Percentiles rank a stretch among this genome's conserved stretches.
phyloP scores from a whole-genome alignment of 2,797 vertebrate species.

The Sebastes hubbsi region DNA sequence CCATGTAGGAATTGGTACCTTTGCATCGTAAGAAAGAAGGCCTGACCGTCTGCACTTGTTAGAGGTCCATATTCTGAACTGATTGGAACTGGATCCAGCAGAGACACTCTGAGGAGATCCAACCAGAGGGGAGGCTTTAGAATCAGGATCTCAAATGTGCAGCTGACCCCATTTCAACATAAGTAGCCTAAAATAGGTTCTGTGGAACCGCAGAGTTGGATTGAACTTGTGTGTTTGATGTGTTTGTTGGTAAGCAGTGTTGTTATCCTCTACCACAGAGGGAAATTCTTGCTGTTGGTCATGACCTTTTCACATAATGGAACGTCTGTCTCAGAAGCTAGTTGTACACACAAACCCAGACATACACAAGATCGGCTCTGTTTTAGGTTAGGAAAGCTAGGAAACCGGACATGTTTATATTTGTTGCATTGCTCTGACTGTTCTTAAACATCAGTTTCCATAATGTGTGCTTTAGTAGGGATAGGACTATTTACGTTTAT shows the following conservation, averaged over 20 bases:
- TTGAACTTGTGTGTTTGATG: conserved; percentile 46
- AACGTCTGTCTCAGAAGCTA: not conserved
- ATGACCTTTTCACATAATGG: conserved; percentile 4
- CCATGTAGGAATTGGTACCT: not conserved
- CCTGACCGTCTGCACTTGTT: not conserved
- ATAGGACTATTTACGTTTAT: no score
- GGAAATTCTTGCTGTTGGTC: not conserved
- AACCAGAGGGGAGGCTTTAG: conserved; percentile 55
- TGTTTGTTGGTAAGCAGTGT: conserved; percentile 35
- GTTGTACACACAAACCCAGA: not conserved
- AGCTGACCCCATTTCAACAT: conserved; percentile 73
- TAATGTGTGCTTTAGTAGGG: not conserved
- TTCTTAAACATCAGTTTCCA: not conserved
- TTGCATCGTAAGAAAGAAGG: conserved; percentile 1
- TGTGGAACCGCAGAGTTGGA: conserved; percentile 22
- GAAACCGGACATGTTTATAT: not conserved
- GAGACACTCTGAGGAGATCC: conserved; percentile 63
- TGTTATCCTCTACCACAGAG: not conserved
- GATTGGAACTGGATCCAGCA: conserved; percentile 62
- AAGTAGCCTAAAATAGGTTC: conserved; percentile 72
- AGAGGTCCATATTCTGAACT: conserved; percentile 41
- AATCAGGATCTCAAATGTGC: conserved; percentile 70
- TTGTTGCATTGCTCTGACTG: not conserved
- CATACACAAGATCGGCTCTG: not conserved
- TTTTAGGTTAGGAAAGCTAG: not conserved